Base-by-base conservation (phyloP, 2,888 invertebrate species). In the Ashinkailepas kermadecensis region DNA sequence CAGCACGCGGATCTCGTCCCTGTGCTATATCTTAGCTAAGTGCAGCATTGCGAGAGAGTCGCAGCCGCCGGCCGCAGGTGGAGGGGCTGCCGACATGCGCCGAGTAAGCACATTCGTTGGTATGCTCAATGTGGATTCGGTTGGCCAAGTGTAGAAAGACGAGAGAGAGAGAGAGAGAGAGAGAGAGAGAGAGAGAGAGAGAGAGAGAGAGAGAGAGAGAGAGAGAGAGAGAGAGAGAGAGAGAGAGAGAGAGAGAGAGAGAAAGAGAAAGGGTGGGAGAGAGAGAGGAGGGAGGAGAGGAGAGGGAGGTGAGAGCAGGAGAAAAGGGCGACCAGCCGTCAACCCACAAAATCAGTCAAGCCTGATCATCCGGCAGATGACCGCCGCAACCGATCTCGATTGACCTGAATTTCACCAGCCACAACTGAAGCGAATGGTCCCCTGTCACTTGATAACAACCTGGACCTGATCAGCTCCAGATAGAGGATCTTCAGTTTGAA, bases 271-370 rank as follows among this genome's bases (percentile, higher is more conserved):
- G 11, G 23, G 65, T 11, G 11, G 21, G 65, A 67, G 65, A 21
- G 21, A 21, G 64, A n/a, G 64, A 64, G n/a, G n/a, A n/a, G n/a
- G 21, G 6, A n/a, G 18, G 67, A 67, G 7, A 6, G 15, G 70
- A 15, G 70, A 70, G 70, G 39, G 23, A 23, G 39, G n/a, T 7
- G 4, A 23, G 65, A 65, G 39, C 62, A 15, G 15, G 7, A 12
- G 15, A 39, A 70, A 15, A 70, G 15, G 39, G 6, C 18, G 39
- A 15, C 15, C 6, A 56, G 21, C 62, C 62, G 21, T 21, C 74
- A 74, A 21, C 74, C 74, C 21, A 74, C 18, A 74, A 74, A 74
- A 18, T 74, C 74, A 74, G 54, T 56, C 54, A 56, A 54, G 74
- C 74, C 56, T 56, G 74, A 74, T 56, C 8, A 21, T 9, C 8